phyloP scores from a whole-genome alignment of 2,113 vertebrate genomes.

The Ardeotis arabs region DNA sequence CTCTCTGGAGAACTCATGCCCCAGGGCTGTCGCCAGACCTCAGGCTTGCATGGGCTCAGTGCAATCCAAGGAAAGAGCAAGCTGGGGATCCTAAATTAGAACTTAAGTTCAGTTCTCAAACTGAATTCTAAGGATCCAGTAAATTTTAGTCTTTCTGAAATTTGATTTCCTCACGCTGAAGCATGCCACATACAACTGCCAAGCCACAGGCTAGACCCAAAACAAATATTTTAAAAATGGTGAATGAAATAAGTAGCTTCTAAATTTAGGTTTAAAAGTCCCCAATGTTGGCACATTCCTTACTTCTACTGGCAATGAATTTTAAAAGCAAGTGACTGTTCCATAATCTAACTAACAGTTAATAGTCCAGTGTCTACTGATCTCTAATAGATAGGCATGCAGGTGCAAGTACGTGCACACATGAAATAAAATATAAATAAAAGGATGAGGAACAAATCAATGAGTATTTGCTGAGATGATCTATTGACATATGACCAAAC shows the following conservation, averaged over 20 bases:
- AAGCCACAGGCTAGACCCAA: slow-evolving; percentile 69
- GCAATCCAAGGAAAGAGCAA: not conserved
- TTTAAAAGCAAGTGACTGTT: slow-evolving; percentile 51
- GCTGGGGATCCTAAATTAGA: not conserved
- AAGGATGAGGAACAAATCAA: not conserved
- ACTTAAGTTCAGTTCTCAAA: not conserved
- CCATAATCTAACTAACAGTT: slow-evolving; percentile 49
- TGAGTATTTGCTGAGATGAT: not conserved
- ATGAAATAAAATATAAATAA: not conserved
- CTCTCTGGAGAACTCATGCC: not conserved
- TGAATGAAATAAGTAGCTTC: slow-evolving; percentile 65
- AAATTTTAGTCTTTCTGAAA: slow-evolving; percentile 40
- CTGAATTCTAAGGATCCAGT: slow-evolving; percentile 21
- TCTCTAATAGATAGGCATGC: not conserved
- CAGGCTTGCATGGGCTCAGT: not conserved
- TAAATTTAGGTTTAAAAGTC: slow-evolving; percentile 69
- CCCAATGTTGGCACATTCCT: slow-evolving; percentile 45
- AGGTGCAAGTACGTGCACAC: not conserved
- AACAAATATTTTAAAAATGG: slow-evolving; percentile 68
- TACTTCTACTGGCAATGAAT: slow-evolving; percentile 39
- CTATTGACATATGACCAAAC: not conserved
- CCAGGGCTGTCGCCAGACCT: not conserved
- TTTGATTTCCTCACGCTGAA: slow-evolving; percentile 14
- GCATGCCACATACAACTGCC: slow-evolving; percentile 34
- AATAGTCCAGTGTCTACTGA: not conserved